A percentile compares a stretch with the other conserved stretches of the same genome.
phyloP scores from a whole-genome alignment of 2,113 vertebrate genomes.

The Colinus virginianus region DNA sequence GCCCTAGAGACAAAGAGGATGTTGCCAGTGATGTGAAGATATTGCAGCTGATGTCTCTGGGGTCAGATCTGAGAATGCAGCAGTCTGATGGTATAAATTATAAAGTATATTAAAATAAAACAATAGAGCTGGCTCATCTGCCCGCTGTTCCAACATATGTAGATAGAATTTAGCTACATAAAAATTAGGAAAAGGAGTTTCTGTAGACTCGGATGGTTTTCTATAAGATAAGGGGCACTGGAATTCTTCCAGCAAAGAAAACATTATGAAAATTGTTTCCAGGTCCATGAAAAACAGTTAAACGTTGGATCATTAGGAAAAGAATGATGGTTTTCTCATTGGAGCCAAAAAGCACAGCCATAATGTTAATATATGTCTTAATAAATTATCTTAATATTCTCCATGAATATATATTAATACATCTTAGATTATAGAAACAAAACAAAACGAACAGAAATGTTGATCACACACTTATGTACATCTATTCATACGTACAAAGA shows the following conservation, averaged over 20 bases:
- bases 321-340: background rate
- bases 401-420: background rate
- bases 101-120: conserved; percentile 27
- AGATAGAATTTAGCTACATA: background rate
- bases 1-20: background rate
- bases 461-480: background rate
- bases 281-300: background rate
- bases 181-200: background rate
- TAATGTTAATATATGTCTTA: background rate
- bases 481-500: background rate
- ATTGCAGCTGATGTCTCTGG: background rate
- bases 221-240: background rate
- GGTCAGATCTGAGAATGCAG: background rate
- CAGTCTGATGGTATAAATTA: background rate
- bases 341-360: background rate
- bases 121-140: background rate
- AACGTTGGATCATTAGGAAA: background rate
- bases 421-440: background rate
- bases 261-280: background rate
- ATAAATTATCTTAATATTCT: background rate
- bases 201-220: background rate
- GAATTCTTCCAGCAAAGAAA: background rate
- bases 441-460: background rate
- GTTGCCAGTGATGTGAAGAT: background rate
- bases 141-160: background rate